phyloP scores from a whole-genome alignment of 2,797 vertebrate genomes.

The Oreortyx pictus region DNA sequence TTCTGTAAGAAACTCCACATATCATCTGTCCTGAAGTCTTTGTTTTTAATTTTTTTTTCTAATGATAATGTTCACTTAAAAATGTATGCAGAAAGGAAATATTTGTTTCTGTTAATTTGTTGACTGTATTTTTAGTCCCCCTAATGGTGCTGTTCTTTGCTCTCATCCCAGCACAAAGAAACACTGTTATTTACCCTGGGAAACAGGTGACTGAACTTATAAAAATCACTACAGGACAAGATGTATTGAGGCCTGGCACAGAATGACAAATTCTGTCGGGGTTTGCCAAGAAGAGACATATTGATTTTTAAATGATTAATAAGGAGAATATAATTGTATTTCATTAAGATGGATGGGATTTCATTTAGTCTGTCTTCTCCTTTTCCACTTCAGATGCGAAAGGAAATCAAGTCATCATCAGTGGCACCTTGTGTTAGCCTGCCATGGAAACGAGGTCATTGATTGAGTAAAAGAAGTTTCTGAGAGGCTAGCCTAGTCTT shows the following conservation, averaged over 20 bases:
- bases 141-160: background rate
- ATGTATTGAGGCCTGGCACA: conserved; percentile 91
- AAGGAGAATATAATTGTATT: conserved; percentile 99
- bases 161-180: conserved; percentile 67
- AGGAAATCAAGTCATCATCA: conserved; percentile 96
- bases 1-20: background rate
- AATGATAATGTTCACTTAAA: conserved; percentile 35
- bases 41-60: conserved; percentile 10
- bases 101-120: conserved; percentile 51
- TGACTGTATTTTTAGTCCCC: conserved; percentile 32
- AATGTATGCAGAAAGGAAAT: conserved; percentile 47
- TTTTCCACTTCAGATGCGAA: conserved; percentile 94
- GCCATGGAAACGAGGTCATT: conserved; percentile 94
- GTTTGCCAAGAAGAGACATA: conserved; percentile 96
- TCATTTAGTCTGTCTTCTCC: conserved; percentile 98
- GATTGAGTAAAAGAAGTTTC: conserved; percentile 85
- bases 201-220: conserved; percentile 98
- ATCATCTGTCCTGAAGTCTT: background rate
- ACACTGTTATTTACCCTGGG: conserved; percentile 83
- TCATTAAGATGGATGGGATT: conserved; percentile 99
- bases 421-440: conserved; percentile 89
- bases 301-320: conserved; percentile 99
- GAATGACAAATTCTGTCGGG: conserved; percentile 97
- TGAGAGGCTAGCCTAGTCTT: conserved; percentile 74
- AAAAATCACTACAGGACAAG: conserved; percentile 93